phyloP scores from a whole-genome alignment of 2,888 invertebrate genomes.

The Dicyrtomina minuta region DNA sequence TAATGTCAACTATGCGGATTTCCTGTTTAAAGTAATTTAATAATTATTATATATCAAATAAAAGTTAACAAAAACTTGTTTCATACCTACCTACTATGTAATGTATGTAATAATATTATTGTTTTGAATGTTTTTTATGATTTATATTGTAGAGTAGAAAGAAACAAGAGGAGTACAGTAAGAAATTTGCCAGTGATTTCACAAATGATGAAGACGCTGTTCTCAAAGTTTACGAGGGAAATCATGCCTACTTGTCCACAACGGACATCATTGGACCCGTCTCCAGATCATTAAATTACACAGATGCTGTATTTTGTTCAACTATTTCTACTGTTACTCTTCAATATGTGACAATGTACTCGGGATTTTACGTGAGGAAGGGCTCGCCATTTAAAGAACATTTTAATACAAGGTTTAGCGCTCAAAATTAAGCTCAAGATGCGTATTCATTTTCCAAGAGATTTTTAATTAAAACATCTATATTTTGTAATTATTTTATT shows the following conservation, averaged over 20 bases:
- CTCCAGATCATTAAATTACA: not conserved
- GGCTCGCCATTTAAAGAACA: no score
- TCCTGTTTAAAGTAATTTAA: not conserved
- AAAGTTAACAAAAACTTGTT: not conserved
- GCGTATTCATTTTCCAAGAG: no score
- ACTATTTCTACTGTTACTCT: no score
- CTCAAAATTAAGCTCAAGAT: no score
- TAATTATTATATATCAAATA: not conserved
- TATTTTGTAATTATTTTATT: no score
- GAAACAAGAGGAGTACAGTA: not conserved
- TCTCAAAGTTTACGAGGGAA: not conserved
- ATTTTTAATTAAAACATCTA: no score
- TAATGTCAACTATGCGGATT: not conserved
- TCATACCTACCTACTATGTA: not conserved
- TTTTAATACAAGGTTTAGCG: no score
- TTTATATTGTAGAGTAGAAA: no score
- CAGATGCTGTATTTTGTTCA: no score
- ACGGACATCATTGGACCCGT: not conserved
- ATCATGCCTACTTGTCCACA: not conserved
- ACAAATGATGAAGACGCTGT: not conserved
- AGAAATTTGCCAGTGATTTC: not conserved
- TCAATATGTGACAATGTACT: no score
- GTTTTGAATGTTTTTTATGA: not conserved
- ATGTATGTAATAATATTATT: not conserved
- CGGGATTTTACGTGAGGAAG: no score